Percentiles rank a stretch among this genome's conserved stretches.
phyloP scores from a whole-genome alignment of 2,113 vertebrate species.

The Eidolon helvum region DNA sequence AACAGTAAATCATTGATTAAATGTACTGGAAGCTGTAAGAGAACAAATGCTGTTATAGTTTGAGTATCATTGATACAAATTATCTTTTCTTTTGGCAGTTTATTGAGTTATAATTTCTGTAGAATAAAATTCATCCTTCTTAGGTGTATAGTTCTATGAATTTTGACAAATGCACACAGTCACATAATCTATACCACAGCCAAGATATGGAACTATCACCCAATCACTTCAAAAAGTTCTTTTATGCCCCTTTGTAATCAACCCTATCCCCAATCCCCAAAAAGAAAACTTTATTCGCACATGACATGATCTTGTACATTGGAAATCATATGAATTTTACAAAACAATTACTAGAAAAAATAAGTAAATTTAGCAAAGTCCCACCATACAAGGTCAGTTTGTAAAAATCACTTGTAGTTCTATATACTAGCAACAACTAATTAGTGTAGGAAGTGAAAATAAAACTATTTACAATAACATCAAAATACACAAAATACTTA shows the following conservation, averaged over 20 bases:
- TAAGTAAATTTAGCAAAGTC: background rate
- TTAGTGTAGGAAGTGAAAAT: background rate
- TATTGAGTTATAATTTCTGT: background rate
- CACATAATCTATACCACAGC: background rate
- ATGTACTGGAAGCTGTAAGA: background rate
- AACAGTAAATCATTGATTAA: background rate
- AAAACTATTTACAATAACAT: background rate
- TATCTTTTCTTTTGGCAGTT: constrained; percentile 2
- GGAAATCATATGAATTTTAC: background rate
- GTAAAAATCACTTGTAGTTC: constrained; percentile 5
- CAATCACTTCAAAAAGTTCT: background rate
- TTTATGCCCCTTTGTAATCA: background rate
- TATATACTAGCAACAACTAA: background rate
- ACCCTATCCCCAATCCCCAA: background rate
- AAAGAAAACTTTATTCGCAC: background rate
- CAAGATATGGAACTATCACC: background rate
- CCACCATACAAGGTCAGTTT: background rate
- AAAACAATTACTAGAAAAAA: background rate
- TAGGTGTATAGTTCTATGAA: background rate
- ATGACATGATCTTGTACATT: background rate
- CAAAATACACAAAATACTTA: background rate
- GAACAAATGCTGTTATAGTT: constrained; percentile 4
- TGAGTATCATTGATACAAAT: constrained; percentile 19
- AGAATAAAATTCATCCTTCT: background rate
- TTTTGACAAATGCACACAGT: background rate